Evolutionary conservation across 2,797 vertebrate species (phyloP), one percentile per base, ranked within the genome.

Genomic region (Masticophis lateralis): DNA sequence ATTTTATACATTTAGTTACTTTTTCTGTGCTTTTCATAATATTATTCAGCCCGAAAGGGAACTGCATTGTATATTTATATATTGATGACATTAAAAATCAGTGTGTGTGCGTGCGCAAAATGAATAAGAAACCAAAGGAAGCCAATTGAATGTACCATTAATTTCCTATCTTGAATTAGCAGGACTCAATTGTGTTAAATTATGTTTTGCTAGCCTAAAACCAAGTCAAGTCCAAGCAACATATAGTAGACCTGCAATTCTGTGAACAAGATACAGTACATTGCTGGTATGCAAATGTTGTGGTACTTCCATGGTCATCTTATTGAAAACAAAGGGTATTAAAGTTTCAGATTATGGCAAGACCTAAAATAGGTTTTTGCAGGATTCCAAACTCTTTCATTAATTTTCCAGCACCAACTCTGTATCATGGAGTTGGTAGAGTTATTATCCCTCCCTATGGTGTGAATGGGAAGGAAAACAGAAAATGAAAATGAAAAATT

Each of bases 151-250:
- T 47, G 74, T 47, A 10, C 20, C 37, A 83, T 83, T 47, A 10
- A 25, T 83, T 83, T 83, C 28, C 47, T 66, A 8, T 63, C 53
- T 69, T 56, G 61, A 43, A 28, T 87, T 88, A 25, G 60, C 3
- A 66, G 22, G 22, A 37, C 13, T 47, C 22, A 43, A 2, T 69
- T 66, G 37, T 37, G 4, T 6, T 27, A 66, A 66, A 22, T 22
- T 91, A 59, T 91, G 57, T 51, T 51, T 55, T 90, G 20, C 14
- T n/a, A 57, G n/a, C n/a, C n/a, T 88, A 88, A 57, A 47, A 32
- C 55, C 18, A 32, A 18, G 4, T 32, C 55, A 88, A 37, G n/a
- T n/a, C 12, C n/a, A 57, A 32, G 16, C 22, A 47, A 47, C 20
- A 47, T 83, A 25, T 83, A 83, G 10, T 47, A 20, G 74, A 47